phyloP scores from a whole-genome alignment of 2,113 vertebrate genomes.

The Peucedramus taeniatus region DNA sequence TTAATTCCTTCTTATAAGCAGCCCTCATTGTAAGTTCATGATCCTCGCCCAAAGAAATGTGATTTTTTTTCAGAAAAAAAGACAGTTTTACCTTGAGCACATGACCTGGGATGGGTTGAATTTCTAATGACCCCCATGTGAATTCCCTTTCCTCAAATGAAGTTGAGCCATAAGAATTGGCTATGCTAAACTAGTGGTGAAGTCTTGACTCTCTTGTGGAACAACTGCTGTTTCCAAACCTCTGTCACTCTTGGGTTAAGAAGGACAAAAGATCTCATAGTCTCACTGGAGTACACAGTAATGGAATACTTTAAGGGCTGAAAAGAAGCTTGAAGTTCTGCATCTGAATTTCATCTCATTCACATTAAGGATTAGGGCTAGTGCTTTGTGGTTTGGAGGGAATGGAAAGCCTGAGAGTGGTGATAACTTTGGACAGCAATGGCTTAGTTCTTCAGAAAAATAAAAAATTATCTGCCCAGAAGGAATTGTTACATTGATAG shows the following conservation, averaged over 20 bases:
- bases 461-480: background rate
- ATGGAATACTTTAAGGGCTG: background rate
- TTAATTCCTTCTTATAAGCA: background rate
- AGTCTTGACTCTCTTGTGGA: background rate
- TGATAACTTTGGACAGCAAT: background rate
- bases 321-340: background rate
- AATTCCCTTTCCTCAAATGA: background rate
- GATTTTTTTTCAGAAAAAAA: background rate
- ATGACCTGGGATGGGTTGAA: background rate
- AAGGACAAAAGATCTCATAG: background rate
- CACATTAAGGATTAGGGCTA: background rate
- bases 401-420: background rate
- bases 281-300: background rate
- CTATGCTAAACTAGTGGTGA: background rate
- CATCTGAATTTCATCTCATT: background rate
- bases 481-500: background rate
- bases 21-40: rapidly evolving
- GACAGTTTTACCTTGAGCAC: background rate
- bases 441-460: background rate
- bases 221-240: background rate
- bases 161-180: background rate
- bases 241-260: background rate
- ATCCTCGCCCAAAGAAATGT: background rate
- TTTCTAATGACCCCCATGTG: background rate
- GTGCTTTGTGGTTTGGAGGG: background rate